phyloP scores from a whole-genome alignment of 2,888 invertebrate species.

The Polia nebulosa region DNA sequence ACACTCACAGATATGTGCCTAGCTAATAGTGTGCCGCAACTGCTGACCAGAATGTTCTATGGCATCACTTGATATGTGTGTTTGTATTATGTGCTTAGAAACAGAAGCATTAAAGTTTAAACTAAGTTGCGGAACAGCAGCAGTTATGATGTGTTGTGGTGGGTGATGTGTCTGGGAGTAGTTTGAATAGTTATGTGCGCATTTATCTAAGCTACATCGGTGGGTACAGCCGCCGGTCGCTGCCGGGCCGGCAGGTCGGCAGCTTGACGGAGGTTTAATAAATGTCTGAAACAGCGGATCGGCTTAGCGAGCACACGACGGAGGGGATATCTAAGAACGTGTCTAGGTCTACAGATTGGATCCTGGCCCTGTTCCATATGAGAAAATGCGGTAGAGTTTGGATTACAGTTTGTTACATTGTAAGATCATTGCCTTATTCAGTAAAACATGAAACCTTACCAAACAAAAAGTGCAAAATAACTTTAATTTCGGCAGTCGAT shows the following conservation, averaged over 20 bases:
- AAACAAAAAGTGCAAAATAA: too few relatives aligned
- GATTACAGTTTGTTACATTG: background rate
- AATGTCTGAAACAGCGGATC: slow-evolving; percentile 75
- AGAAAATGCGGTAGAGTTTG: slow-evolving; percentile 6
- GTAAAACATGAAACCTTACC: background rate
- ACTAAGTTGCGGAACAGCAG: slow-evolving; percentile 64
- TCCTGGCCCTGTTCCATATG: slow-evolving; percentile 1
- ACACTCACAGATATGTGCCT: slow-evolving; percentile 84
- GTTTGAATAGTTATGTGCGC: slow-evolving; percentile 88
- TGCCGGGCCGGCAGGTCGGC: slow-evolving; percentile 77
- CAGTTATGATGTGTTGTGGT: slow-evolving; percentile 70
- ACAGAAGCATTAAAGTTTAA: slow-evolving; percentile 70
- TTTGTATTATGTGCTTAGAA: slow-evolving; percentile 69
- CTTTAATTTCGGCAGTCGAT: too few relatives aligned
- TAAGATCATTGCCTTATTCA: too few relatives aligned
- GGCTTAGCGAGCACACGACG: slow-evolving; percentile 55
- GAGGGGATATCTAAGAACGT: slow-evolving; percentile 45
- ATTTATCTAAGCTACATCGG: slow-evolving; percentile 88
- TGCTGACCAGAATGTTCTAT: slow-evolving; percentile 64
- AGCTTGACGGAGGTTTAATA: slow-evolving; percentile 73
- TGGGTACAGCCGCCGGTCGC: slow-evolving; percentile 77
- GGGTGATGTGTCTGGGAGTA: slow-evolving; percentile 73
- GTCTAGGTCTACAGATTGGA: slow-evolving; percentile 29
- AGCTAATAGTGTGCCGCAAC: slow-evolving; percentile 83
- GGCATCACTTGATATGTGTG: slow-evolving; percentile 54